Conservation (phyloP, 2,888 invertebrate species). For the Sinohyriopsis cumingii region DNA sequence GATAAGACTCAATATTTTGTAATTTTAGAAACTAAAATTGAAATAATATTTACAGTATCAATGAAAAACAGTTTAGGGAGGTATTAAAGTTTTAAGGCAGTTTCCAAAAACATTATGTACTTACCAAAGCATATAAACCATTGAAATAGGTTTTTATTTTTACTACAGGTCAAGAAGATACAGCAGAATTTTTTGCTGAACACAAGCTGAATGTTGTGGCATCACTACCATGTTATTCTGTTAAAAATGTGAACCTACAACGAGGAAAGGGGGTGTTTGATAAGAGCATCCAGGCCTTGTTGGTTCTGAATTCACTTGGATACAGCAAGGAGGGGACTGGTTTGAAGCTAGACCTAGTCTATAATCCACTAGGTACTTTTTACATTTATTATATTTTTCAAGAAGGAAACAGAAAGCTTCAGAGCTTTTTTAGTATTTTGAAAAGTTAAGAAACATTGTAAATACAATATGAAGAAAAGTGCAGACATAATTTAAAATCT, state of each 20-base stretch:
- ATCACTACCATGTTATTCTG: conserved; percentile 52
- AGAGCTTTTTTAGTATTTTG: neutral
- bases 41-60: too few relatives aligned
- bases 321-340: conserved; percentile 43
- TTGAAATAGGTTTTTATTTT: neutral
- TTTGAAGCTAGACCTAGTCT: conserved; percentile 51
- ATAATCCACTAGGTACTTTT: conserved; percentile 52
- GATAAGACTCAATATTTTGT: too few relatives aligned
- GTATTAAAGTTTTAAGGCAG: too few relatives aligned
- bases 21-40: too few relatives aligned
- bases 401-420: neutral
- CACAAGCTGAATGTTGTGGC: conserved; percentile 47
- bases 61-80: too few relatives aligned
- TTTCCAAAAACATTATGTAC: too few relatives aligned
- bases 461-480: too few relatives aligned
- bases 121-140: too few relatives aligned
- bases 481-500: too few relatives aligned
- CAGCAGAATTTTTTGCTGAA: conserved; percentile 50
- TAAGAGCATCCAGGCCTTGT: conserved; percentile 47
- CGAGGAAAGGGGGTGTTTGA: conserved; percentile 54
- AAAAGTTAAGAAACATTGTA: neutral
- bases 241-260: conserved; percentile 55
- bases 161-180: conserved; percentile 50
- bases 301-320: conserved; percentile 45
- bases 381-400: neutral